Base-by-base conservation (phyloP, 1,140 invertebrate species). In the Drosophila parvula region DNA sequence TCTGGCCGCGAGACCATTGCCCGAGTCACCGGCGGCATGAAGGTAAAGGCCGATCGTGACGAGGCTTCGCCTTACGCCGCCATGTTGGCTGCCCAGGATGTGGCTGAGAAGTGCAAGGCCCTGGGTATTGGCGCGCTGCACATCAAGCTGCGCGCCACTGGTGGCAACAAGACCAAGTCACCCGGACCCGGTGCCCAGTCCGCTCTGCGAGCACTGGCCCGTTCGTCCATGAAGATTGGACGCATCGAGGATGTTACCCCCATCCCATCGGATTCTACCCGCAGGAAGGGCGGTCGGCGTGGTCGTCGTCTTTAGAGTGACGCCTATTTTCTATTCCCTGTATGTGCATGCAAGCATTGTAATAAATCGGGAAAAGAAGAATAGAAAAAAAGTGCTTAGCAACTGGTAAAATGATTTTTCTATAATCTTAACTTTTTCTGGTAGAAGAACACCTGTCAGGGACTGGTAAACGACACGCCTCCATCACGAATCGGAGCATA, bases 61-160 rank as follows among this genome's bases (percentile, higher is more conserved):
- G 99, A 99, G 94, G 97, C 98, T 82, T 99, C 98, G 34, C 99
- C 99, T 12, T 99, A 99, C 91, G 99, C 99, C 92, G 99, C 99
- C 96, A 99, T 99, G 99, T 98, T 99, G 94, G 99, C 99, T 92
- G 98, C 99, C 78, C 99, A 99, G 96, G 99, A 99, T 95, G 99
- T 99, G 64, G 98, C 99, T 91, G 99, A 99, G 93, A 99, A 98
- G 91, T 99, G 99, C 93, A 99, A 99, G 94, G 93, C 95, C 9
- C 94, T 99, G 53, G 98, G 98, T 34, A 99, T 99, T 86, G 99
- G 97, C 74, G 99, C 99, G 16, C 94, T 99, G 8, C 98, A 99
- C 93, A 99, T 99, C 88, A 99, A 99, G 93, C 94, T 99, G 57
- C 95, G 99, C 90, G 99, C 99, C 22, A 99, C 98, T 71, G 99